Conservation (phyloP, 1,140 invertebrate genomes). For the Probaryconus sp. region DNA sequence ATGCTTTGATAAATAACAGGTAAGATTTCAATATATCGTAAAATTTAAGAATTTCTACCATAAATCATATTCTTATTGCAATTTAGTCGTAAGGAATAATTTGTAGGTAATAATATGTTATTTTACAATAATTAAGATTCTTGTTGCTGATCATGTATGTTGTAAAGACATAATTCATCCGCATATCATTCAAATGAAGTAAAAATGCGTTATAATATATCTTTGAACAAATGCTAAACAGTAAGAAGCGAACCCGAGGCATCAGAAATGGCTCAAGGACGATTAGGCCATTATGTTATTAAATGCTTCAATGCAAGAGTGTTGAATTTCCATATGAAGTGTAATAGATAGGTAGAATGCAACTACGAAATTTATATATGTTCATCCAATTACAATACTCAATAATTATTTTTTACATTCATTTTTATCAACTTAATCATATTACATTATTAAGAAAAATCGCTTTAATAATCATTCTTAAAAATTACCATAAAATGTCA, state of each 20-base stretch:
- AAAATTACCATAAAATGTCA: no score
- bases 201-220: not conserved
- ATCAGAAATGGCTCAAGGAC: constrained; percentile 13
- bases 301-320: no score
- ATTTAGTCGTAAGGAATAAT: constrained; percentile 24
- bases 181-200: not conserved
- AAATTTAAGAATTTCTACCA: constrained; percentile 22
- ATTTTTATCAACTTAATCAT: no score
- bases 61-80: constrained; percentile 19
- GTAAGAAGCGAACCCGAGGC: not conserved
- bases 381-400: no score
- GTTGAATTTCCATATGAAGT: no score
- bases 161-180: not conserved
- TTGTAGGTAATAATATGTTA: constrained; percentile 37
- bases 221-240: not conserved
- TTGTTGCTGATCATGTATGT: constrained; percentile 17
- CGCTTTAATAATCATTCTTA: no score
- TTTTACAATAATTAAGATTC: constrained; percentile 32
- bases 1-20: constrained; percentile 10
- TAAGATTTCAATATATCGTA: constrained; percentile 16
- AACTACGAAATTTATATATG: no score
- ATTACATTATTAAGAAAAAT: no score
- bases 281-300: no score
- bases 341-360: no score
- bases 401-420: no score